Conservation (phyloP, 2,888 invertebrate species). For the Neelides folsomi region DNA sequence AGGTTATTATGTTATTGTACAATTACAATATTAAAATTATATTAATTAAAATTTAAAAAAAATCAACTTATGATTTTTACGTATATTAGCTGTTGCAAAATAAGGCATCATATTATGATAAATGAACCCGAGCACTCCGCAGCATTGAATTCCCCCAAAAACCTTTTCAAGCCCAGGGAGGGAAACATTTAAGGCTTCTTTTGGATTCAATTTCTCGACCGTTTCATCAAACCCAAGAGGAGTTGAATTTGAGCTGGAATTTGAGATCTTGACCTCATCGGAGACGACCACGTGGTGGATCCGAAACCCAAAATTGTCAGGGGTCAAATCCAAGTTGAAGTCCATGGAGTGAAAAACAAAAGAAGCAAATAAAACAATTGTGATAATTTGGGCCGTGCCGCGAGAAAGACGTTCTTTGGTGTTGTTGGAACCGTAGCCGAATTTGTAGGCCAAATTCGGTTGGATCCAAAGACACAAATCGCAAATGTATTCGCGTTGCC, state of each 20-base stretch:
- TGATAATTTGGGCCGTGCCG: neutral
- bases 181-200: neutral
- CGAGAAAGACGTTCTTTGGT: no score
- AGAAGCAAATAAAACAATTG: neutral
- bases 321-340: conserved; percentile 1
- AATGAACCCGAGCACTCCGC: conserved; percentile 18
- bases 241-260: no score
- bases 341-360: neutral
- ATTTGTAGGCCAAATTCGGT: no score
- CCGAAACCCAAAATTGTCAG: conserved; percentile 1
- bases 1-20: no score
- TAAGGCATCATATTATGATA: conserved; percentile 21
- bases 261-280: neutral
- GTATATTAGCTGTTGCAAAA: conserved; percentile 11
- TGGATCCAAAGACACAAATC: no score
- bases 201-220: neutral
- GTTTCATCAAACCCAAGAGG: no score
- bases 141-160: conserved; percentile 14
- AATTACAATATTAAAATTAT: no score
- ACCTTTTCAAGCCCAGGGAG: neutral
- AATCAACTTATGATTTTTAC: conserved; percentile 6
- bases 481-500: no score
- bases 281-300: neutral
- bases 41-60: no score
- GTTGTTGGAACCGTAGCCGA: no score